These are phyloP conservation scores for Craniophora ligustri DNA, from an alignment of 2,888 invertebrate species.

Conservation along the genomic window DNA sequence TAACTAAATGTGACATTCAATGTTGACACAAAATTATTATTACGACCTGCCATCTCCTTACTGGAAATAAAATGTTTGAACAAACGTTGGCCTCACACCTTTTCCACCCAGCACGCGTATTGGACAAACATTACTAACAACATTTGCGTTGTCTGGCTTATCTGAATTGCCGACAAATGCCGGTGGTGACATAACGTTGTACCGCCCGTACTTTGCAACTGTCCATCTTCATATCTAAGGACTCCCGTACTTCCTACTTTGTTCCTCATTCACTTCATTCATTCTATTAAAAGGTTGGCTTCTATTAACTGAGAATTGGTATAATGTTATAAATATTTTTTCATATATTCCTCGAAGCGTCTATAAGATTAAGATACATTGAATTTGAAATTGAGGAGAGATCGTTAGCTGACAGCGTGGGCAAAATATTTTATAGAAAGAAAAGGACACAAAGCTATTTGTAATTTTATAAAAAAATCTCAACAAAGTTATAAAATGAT, in stretches of 20 bases:
- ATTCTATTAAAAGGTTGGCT: conserved; percentile 36
- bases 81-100: conserved; percentile 35
- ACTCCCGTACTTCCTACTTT: conserved; percentile 43
- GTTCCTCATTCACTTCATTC: conserved; percentile 38
- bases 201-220: conserved; percentile 46
- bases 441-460: conserved; percentile 1
- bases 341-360: conserved; percentile 4
- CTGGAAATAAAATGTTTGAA: conserved; percentile 24
- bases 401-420: neutral
- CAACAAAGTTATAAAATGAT: neutral
- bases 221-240: conserved; percentile 50
- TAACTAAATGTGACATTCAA: neutral
- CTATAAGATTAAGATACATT: conserved; percentile 12
- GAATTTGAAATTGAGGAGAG: conserved; percentile 9
- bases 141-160: conserved; percentile 18
- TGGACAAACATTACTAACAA: conserved; percentile 24
- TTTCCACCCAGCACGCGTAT: conserved; percentile 3
- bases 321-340: conserved; percentile 8
- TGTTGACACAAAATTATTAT: conserved; percentile 15
- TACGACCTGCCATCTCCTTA: conserved; percentile 9
- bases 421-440: neutral
- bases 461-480: neutral
- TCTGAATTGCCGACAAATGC: conserved; percentile 19
- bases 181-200: conserved; percentile 45
- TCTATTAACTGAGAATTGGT: conserved; percentile 22